phyloP scores from a whole-genome alignment of 2,797 vertebrate species.

The Acanthiza pusilla region DNA sequence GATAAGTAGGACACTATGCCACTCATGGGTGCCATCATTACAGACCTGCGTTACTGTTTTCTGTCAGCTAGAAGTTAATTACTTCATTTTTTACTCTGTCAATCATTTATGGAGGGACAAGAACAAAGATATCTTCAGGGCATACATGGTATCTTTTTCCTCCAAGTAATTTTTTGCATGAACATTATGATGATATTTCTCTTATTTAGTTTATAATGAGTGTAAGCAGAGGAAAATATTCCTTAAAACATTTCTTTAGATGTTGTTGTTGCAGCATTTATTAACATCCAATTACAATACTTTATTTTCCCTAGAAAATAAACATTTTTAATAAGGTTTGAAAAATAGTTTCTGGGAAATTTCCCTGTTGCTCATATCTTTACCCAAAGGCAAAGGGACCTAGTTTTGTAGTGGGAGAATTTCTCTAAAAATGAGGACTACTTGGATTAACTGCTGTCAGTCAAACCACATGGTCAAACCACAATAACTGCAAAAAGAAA shows the following conservation, averaged over 20 bases:
- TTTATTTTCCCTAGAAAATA: not conserved
- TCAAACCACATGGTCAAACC: too few species aligned
- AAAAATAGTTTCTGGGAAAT: not conserved
- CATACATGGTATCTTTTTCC: not conserved
- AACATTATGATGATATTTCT: not conserved
- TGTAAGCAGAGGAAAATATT: not conserved
- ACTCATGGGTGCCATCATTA: not conserved
- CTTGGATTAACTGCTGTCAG: not conserved
- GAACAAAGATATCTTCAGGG: slow-evolving; percentile 4
- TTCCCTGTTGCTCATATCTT: not conserved
- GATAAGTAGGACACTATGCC: slow-evolving; percentile 29
- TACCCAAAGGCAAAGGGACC: not conserved
- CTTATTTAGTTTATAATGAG: not conserved
- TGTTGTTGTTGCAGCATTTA: not conserved
- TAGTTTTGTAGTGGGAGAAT: not conserved
- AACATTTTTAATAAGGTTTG: not conserved
- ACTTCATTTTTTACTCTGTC: slow-evolving; percentile 25
- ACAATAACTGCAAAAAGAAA: not conserved
- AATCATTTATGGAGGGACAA: not conserved
- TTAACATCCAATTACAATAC: not conserved
- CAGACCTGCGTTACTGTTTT: not conserved
- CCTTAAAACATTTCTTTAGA: not conserved
- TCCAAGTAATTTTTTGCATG: not conserved
- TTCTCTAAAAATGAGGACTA: not conserved
- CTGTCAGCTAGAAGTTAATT: slow-evolving; percentile 35